Evolutionary conservation across 2,888 invertebrate species (phyloP), one percentile per base, ranked within the genome.

Genomic region (Andrena trimmerana): DNA sequence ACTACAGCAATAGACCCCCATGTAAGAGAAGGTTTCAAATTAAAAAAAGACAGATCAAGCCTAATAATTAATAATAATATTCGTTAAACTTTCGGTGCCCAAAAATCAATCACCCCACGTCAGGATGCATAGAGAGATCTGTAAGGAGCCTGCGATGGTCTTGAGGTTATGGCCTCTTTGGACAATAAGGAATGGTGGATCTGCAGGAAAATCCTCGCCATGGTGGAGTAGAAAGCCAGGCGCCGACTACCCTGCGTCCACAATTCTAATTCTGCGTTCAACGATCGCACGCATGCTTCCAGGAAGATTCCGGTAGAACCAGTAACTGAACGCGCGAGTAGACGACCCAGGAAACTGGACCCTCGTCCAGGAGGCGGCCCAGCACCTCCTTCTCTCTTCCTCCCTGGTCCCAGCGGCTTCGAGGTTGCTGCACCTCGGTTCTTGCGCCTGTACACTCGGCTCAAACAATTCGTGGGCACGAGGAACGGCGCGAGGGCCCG

Each of bases 351-450:
- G 89, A 86, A 89, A 89, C 86, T 89, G 88, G 89, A 89, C 89
- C 86, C 88, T 85, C 74, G 83, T 81, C 83, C 86, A 84, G 83
- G 80, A 88, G 87, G 81, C 80, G 74, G 75, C 72, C 70, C 78
- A 72, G 74, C 76, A 70, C 72, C 80, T 86, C 84, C 77, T 81
- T 78, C 81, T 83, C 78, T 68, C 82, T 69, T 77, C 74, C 80
- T 71, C 72, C 70, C 66, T 72, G 33, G 66, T 75, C 62, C 67
- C 76, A 81, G 69, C 85, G 88, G 88, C 85, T 77, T 82, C 83
- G 88, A 91, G 91, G 90, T 91, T 91, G 91, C 86, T 90, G 91
- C 90, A 91, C 91, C 90, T 89, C 85, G 85, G 84, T 84, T 89
- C 84, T 89, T 86, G 86, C 88, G 82, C 83, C 79, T 88, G 85